A percentile compares a stretch with the other conserved stretches of the same genome.
Conservation (phyloP, 2,888 invertebrate species). For the Calliopum simillimum region DNA sequence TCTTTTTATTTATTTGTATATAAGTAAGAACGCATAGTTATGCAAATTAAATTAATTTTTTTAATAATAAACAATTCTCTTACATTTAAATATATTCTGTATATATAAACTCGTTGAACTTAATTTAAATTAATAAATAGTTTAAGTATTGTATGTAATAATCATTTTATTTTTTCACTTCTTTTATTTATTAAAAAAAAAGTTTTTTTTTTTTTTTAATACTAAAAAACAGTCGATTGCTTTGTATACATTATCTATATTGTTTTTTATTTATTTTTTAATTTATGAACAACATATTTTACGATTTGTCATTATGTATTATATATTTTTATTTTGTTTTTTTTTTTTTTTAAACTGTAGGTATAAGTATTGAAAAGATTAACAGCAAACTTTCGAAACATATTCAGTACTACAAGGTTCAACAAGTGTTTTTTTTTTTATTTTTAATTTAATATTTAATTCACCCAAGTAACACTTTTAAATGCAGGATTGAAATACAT, state of each 20-base stretch:
- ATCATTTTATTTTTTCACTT: neutral
- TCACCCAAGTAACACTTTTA: no score
- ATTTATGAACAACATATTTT: conserved; percentile 10
- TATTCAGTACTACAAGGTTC: no score
- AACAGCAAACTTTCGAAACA: no score
- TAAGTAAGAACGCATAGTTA: conserved; percentile 34
- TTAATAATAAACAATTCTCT: neutral
- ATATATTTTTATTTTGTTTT: no score
- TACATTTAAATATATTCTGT: neutral
- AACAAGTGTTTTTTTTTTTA: no score
- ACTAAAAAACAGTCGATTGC: conserved; percentile 44
- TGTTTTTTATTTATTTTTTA: neutral
- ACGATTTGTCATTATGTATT: conserved; percentile 22
- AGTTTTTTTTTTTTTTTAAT: conserved; percentile 3
- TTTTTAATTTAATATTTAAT: no score
- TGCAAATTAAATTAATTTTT: conserved; percentile 9
- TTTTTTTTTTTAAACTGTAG: no score
- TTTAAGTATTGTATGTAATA: neutral
- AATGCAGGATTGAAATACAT: no score
- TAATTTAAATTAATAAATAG: conserved; percentile 12
- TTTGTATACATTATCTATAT: conserved; percentile 33
- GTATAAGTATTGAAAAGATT: no score
- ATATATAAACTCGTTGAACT: conserved; percentile 9
- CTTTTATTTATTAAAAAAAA: neutral
- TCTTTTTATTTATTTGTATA: conserved; percentile 28